Conservation (phyloP, 2,888 invertebrate species). For the Eupithecia inturbata region DNA sequence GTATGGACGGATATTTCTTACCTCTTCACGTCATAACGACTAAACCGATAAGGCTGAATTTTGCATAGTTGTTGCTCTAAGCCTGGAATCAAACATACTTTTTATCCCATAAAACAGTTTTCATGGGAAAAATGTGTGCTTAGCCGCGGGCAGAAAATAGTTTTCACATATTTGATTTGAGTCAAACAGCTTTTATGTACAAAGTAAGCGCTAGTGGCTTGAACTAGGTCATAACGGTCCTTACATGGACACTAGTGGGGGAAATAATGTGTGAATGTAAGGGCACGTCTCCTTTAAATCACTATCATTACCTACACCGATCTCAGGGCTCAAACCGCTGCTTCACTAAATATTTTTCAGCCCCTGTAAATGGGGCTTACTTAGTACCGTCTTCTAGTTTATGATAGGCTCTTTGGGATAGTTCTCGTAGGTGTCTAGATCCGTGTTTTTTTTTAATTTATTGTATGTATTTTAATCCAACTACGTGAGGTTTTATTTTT, state of each 20-base stretch:
- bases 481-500: background rate
- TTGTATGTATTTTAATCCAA: background rate
- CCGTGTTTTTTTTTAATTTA: background rate
- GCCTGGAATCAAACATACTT: too few species aligned
- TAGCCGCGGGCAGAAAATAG: too few species aligned
- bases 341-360: conserved; percentile 57
- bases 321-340: conserved; percentile 56
- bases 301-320: conserved; percentile 61
- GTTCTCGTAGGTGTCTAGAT: background rate
- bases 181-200: background rate
- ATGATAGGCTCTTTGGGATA: conserved; percentile 32
- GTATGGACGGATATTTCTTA: too few species aligned
- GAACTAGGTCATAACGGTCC: background rate
- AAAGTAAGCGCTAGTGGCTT: background rate
- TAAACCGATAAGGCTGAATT: too few species aligned
- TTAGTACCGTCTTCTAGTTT: conserved; percentile 45
- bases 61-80: too few species aligned
- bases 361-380: conserved; percentile 50
- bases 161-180: background rate
- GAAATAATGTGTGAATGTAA: conserved; percentile 40
- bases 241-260: conserved; percentile 45
- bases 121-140: too few species aligned
- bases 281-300: conserved; percentile 64
- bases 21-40: too few species aligned
- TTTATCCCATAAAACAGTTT: too few species aligned